Evolutionary conservation across 2,888 invertebrate species (phyloP).

Genomic region (Hydrotaea cyrtoneurina): DNA sequence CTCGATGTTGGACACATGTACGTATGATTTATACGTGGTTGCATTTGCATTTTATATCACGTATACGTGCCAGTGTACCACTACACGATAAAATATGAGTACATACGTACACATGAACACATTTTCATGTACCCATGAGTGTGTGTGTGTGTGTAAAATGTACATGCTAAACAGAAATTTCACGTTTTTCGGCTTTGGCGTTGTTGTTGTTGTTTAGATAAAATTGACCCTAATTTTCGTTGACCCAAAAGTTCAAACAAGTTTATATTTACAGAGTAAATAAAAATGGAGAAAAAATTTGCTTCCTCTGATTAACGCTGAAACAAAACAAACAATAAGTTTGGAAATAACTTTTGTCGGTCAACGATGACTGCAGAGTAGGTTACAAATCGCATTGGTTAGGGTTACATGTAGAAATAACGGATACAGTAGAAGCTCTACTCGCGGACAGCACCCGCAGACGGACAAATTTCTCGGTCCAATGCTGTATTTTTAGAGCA

Average conservation of each 20-base stretch:
- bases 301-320: slow-evolving; percentile 23
- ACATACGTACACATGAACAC: background rate
- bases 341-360: background rate
- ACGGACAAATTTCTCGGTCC: too few relatives aligned
- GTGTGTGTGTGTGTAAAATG: slow-evolving; percentile 1
- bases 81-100: slow-evolving; percentile 6
- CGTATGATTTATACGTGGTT: slow-evolving; percentile 40
- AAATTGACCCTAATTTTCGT: slow-evolving; percentile 52
- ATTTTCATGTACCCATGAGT: slow-evolving; percentile 6
- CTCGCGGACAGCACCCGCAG: too few relatives aligned
- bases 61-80: slow-evolving; percentile 32
- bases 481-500: too few relatives aligned
- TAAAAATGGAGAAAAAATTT: slow-evolving; percentile 23
- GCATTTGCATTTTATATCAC: slow-evolving; percentile 37
- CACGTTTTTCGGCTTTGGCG: slow-evolving; percentile 35
- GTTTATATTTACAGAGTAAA: slow-evolving; percentile 24
- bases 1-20: slow-evolving; percentile 27
- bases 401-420: too few relatives aligned
- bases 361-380: slow-evolving; percentile 7
- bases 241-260: slow-evolving; percentile 49
- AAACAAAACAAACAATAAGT: slow-evolving; percentile 32
- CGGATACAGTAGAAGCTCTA: too few relatives aligned
- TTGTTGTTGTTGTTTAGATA: slow-evolving; percentile 27
- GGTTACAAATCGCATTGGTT: background rate
- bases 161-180: slow-evolving; percentile 6